Base-by-base conservation (phyloP, 1,140 invertebrate species). In the Microplitis mediator region DNA sequence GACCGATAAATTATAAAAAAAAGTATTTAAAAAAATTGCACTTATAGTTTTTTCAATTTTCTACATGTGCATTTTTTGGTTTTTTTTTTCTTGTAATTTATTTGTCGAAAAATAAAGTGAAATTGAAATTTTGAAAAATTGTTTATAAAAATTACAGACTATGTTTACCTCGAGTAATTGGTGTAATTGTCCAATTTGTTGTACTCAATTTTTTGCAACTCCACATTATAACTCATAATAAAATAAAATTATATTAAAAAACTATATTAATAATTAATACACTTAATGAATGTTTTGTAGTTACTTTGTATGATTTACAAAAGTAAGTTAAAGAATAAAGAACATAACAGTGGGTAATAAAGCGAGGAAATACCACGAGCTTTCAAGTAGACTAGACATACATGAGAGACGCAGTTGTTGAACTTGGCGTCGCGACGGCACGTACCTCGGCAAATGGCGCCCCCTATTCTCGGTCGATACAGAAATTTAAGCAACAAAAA, bases 181-280 rank as follows among this genome's bases (percentile, higher is more conserved):
- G 79, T 35, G 80, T 69, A 56, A 83, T 67, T 75, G 78, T 79
- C 79, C 80, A 81, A 74, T 80, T 78, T 61, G 81, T 81, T 36
- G 72, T 61, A 73, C 80, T 76, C 62, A 80, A 76, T 69, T 74
- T 80, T 73, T 81, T 81, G 73, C 81, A 82, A 76, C 80, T 82
- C 82, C 82, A 83, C 82, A 83, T 83, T 35, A 58, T 74, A 4
- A 6, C 11, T 61, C 39, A 45, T 45, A 45, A 45, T 45, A 54
- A 56, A 61, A 52, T 50, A 3, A 54, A 50, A 3, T 54, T 51
- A 71, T 23, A 1, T 23, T 23, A 23, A 23, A 23, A 23, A 23
- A 23, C 23, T 23, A 23, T 23, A 23, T 23, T 23, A 23, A 23
- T 1, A 23, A 23, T 23, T 1, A 23, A 23, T 23, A 23, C 23